Base-by-base conservation (phyloP, 1,140 invertebrate species). In the Choristoneura fumiferana region DNA sequence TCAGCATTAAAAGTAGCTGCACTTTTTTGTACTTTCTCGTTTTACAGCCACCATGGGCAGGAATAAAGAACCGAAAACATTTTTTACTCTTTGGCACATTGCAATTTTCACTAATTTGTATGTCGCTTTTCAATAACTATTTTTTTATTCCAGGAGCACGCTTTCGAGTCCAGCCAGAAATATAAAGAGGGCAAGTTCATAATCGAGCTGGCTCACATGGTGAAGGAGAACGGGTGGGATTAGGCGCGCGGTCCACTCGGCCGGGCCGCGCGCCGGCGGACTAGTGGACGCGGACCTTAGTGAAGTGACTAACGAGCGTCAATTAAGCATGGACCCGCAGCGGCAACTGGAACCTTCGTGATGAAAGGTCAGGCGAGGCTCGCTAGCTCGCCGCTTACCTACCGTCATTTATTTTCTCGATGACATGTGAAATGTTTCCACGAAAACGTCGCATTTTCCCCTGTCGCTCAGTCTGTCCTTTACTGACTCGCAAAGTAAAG, bases 151-250 rank as follows among this genome's bases (percentile, higher is more conserved):
- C 92, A 99, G 98, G 98, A 99, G 91, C 98, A 99, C 90, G 99
- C 99, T 54, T 99, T 99, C 91, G 98, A 99, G 90, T 98, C 98
- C 66, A 99, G 98, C 91, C 99, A 99, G 89, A 99, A 99, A 92
- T 99, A 99, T 92, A 99, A 99, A 91, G 99, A 99, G 91, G 99
- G 99, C 64, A 99, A 99, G 92, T 99, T 97, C 91, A 99, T 99
- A 87, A 99, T 99, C 81, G 99, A 99, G 91, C 92, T 99, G 89
- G 98, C 98, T 57, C 99, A 99, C 91, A 99, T 99, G 98, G 99
- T 99, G 87, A 99, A 99, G 90, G 98, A 99, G 90, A 99, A 99
- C 93, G 98, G 98, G 72, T 98, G 97, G 97, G 96, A 97, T 92
- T 95, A 92, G 93, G 81, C 65, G 69, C 63, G 67, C 57, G 62